Evolutionary conservation across 2,797 vertebrate genomes (phyloP).

Genomic region (Periophthalmus magnuspinnatus): DNA sequence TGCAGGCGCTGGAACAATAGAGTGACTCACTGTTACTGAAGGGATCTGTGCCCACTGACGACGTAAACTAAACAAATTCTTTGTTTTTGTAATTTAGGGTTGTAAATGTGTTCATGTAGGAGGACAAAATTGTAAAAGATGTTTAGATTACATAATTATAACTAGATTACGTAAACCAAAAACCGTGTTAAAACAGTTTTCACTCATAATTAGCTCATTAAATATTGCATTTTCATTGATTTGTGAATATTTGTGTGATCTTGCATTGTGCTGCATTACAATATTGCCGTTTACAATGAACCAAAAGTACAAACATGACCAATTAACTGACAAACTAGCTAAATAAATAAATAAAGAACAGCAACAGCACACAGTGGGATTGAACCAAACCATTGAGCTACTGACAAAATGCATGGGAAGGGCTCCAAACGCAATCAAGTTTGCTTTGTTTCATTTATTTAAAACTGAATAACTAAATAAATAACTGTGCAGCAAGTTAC

Average conservation of each 20-base stretch:
- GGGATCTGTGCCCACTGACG: slow-evolving; percentile 3
- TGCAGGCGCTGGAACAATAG: neutral
- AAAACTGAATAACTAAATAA: slow-evolving; percentile 56
- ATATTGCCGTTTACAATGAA: too few species aligned
- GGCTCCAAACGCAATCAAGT: slow-evolving; percentile 25
- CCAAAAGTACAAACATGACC: too few species aligned
- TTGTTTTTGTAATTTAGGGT: neutral
- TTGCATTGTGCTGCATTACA: too few species aligned
- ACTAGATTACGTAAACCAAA: neutral
- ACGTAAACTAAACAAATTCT: neutral
- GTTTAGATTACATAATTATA: neutral
- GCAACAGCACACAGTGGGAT: neutral
- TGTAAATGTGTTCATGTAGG: neutral
- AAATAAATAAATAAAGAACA: neutral
- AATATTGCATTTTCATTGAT: too few species aligned
- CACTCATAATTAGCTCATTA: too few species aligned
- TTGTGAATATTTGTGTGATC: too few species aligned
- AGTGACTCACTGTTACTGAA: slow-evolving; percentile 11
- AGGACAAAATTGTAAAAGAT: neutral
- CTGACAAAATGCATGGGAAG: too few species aligned
- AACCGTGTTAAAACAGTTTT: too few species aligned
- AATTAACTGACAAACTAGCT: too few species aligned
- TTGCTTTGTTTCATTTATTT: slow-evolving; percentile 54
- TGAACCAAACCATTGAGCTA: neutral
- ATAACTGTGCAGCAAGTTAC: slow-evolving; percentile 41